These are phyloP conservation scores for Helleia helle DNA, from an alignment of 2,888 invertebrate genomes.

Conservation along the genomic window DNA sequence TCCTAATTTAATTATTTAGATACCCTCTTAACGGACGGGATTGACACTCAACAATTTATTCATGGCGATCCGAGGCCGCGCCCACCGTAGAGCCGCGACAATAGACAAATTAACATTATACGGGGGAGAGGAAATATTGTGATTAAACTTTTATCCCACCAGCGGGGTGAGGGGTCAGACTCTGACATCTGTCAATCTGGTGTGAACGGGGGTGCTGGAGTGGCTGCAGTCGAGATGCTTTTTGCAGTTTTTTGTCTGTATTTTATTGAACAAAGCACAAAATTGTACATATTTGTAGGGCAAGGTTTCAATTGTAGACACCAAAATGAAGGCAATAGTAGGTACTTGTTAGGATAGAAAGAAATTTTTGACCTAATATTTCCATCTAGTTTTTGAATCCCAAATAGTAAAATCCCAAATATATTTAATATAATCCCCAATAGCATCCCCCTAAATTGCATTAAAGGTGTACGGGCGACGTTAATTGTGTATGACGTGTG, in stretches of 20 bases:
- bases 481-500: slow-evolving; percentile 42
- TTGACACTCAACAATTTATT: slow-evolving; percentile 25
- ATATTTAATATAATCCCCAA: no score
- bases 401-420: no score
- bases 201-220: slow-evolving; percentile 25
- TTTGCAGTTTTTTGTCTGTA: no score
- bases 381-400: no score
- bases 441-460: slow-evolving; percentile 21
- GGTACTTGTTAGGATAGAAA: no score
- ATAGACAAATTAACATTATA: slow-evolving; percentile 52
- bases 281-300: no score
- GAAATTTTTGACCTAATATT: no score
- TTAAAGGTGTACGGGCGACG: slow-evolving; percentile 27
- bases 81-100: slow-evolving; percentile 52
- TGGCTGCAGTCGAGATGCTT: no score
- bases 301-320: no score
- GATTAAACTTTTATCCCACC: slow-evolving; percentile 68
- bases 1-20: no score
- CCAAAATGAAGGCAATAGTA: no score
- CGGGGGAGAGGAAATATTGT: slow-evolving; percentile 58
- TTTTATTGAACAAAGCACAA: no score
- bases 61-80: slow-evolving; percentile 33
- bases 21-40: slow-evolving; percentile 8
- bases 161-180: slow-evolving; percentile 42
- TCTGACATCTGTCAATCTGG: slow-evolving; percentile 67